These are phyloP conservation scores for Shargacucullia verbasci DNA, from an alignment of 2,888 invertebrate genomes.

Conservation along the genomic window DNA sequence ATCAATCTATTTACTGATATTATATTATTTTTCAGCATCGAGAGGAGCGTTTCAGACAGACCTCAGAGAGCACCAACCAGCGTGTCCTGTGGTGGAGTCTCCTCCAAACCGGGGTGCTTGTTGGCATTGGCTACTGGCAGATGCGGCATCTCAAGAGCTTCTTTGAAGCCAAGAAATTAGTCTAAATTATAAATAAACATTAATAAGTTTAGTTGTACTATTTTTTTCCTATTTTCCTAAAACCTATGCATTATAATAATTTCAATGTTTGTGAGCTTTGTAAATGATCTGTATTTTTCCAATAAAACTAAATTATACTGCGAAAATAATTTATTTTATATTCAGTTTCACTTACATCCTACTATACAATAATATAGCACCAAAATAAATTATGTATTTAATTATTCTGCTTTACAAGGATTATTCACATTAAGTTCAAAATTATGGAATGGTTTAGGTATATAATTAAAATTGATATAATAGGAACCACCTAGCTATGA, in stretches of 20 bases:
- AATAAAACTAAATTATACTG: conserved; percentile 69
- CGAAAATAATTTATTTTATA: conserved; percentile 56
- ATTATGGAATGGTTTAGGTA: no score
- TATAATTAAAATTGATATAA: no score
- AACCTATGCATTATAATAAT: conserved; percentile 46
- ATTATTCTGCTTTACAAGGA: no score
- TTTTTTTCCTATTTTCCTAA: conserved; percentile 53
- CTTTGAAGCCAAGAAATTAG: conserved; percentile 99
- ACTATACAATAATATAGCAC: conserved; percentile 11
- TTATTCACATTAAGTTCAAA: no score
- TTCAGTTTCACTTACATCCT: conserved; percentile 18
- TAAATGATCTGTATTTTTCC: conserved; percentile 77
- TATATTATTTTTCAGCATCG: conserved; percentile 91
- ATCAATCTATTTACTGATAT: no score
- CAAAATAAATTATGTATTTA: conserved; percentile 1
- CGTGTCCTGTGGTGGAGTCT: conserved; percentile 99
- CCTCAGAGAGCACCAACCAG: conserved; percentile 99
- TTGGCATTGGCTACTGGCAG: conserved; percentile 99
- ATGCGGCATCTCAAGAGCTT: conserved; percentile 99
- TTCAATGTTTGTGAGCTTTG: conserved; percentile 58
- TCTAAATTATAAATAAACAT: conserved; percentile 85
- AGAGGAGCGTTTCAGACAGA: conserved; percentile 98
- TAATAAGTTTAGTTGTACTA: conserved; percentile 48
- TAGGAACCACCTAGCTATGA: no score
- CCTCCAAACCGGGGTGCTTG: conserved; percentile 96